Evolutionary conservation across 2,888 invertebrate genomes (phyloP), one percentile per base, ranked within the genome.

Genomic region (Ptycholaimellus sp.): DNA sequence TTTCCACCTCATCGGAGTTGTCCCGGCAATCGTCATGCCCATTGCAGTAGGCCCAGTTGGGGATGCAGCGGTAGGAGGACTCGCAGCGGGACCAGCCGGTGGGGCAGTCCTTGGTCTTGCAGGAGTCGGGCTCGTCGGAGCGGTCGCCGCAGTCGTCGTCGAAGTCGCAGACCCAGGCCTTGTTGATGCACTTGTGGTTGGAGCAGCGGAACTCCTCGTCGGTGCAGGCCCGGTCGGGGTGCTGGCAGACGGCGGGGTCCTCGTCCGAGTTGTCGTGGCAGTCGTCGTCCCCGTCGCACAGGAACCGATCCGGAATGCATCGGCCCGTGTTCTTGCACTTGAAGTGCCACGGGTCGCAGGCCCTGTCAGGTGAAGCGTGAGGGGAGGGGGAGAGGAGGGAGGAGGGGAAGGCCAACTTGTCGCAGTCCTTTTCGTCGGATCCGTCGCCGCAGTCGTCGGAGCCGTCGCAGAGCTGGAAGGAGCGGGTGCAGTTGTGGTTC

Each of bases 91-190:
- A 74, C 90, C 87, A 93, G 1, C 87, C 90, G 0, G 73, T 76
- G 0, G 81, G 82, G 56, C 93, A 93, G 57, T 83, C 83, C 49
- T 71, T 71, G 52, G 81, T 80, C 3, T 81, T 80, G 56, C 93
- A 96, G 54, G 85, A 83, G 0, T 75, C 67, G 0, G 85, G 81
- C 54, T 93, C 93, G 53, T 93, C 93, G 9, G 80, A 79, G 13
- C 82, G 82, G 56, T 90, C 87, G 1, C 82, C 81, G 56, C 93
- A 93, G 59, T 93, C 90, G 54, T 85, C 82, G 59, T 90, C 90
- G 56, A 82, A 80, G 42, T 60, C 60, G 43, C 59, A 61, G 35
- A 45, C 40, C 85, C 85, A 90, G 0, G 79, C 76, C 57, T 79
- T 74, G 52, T 82, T 80, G 48, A 93, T 76, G 58, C 93, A 93